Evolutionary conservation across 1,140 invertebrate genomes (phyloP), one percentile per base, ranked within the genome.

Genomic region (Drosophila malerkotliana): DNA sequence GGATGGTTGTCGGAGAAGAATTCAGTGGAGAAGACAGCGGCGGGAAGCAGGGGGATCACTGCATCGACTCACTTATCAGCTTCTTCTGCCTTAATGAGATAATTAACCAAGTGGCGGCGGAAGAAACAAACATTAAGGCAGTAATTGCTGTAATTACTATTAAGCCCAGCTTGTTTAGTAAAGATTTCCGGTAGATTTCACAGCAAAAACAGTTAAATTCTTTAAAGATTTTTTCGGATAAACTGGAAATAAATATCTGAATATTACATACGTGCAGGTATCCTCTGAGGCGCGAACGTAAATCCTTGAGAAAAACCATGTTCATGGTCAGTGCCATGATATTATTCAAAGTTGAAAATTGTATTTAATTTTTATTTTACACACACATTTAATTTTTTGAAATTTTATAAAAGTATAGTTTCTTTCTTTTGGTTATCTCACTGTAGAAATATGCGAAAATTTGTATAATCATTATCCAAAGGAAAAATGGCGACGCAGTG

Each of bases 301-400:
- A 62, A 77, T 91, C 90, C 90, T 91, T 91, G 53, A 91, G 67
- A 26, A 91, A 91, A 14, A 91, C 90, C 90, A 91, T 91, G 48
- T 91, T 91, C 88, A 91, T 90, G 39, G 90, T 82, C 48, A 91
- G 47, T 28, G 90, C 87, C 90, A 91, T 91, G 39, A 30, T 79
- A 39, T 15, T 14, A 26, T 58, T 37, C 37, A 44, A 37, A 12
- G 4, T 15, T 49, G 52, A 3, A 2, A 21, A 21, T 55, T 34
- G 62, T 52, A n/a, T 30, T 45, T 4, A 47, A 6, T 26, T 79
- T 76, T 79, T 76, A 41, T 55, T 67, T 55, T 5, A 18, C 41
- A 57, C 10, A 49, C 21, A 48, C 51, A 24, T 53, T 1, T 37
- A 1, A 1, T 45, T 0, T 3, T 12, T n/a, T 12, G 5, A 7